Percentiles rank a stretch among this genome's conserved stretches.
Evolutionary conservation across 92 coral and sea anemone species (phyloP).

Genomic region (Epizoanthus fatuus): DNA sequence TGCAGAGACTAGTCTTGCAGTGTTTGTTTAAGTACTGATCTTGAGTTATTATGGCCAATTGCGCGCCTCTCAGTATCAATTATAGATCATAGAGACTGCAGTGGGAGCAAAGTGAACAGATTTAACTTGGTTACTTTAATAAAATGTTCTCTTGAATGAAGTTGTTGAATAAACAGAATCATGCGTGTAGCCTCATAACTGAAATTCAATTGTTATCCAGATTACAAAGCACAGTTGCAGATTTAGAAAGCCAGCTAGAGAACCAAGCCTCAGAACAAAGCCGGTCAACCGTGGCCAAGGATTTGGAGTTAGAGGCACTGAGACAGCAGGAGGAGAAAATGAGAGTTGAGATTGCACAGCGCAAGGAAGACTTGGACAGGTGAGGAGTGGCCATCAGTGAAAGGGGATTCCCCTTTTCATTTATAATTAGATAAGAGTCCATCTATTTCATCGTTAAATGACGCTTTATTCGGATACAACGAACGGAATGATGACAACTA

Average conservation of each 20-base stretch:
- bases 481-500: too few relatives aligned
- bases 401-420: not conserved
- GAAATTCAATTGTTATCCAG: constrained; percentile 42
- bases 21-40: too few relatives aligned
- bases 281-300: constrained; percentile 81
- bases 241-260: constrained; percentile 74
- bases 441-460: too few relatives aligned
- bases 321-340: constrained; percentile 93
- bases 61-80: too few relatives aligned
- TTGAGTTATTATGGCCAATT: too few relatives aligned
- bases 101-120: too few relatives aligned
- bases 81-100: too few relatives aligned
- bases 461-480: too few relatives aligned
- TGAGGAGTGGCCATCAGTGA: constrained; percentile 10
- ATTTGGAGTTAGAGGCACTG: constrained; percentile 91
- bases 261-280: constrained; percentile 76
- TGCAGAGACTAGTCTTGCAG: too few relatives aligned
- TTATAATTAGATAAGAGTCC: too few relatives aligned
- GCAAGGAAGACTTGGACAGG: constrained; percentile 87
- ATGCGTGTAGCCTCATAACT: not conserved
- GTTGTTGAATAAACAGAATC: not conserved
- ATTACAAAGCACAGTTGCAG: constrained; percentile 73
- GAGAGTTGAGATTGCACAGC: constrained; percentile 82
- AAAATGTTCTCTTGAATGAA: not conserved
- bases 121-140: too few relatives aligned